phyloP scores from a whole-genome alignment of 35 echinoderm and acorn worm genomes.

The Acanthaster planci region DNA sequence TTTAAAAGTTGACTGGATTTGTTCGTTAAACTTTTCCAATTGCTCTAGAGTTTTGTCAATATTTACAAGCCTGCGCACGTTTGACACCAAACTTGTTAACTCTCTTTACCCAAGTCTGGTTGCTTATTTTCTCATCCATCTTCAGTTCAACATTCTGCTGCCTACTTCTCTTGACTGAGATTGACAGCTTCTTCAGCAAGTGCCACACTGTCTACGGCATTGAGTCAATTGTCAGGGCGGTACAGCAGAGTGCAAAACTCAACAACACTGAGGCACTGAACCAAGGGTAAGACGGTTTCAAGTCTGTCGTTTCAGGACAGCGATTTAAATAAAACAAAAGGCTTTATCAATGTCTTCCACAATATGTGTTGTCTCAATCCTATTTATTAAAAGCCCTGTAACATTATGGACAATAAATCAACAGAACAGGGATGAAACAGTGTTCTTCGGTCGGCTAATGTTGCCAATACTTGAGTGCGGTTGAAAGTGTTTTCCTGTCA shows the following conservation, averaged over 20 bases:
- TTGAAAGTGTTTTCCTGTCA: too few species aligned
- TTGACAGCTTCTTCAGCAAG: slow-evolving; percentile 62
- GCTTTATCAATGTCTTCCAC: not conserved
- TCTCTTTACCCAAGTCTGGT: not conserved
- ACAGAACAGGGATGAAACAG: too few species aligned
- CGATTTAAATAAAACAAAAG: not conserved
- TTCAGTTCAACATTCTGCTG: slow-evolving; percentile 56
- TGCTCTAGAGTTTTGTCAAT: too few species aligned
- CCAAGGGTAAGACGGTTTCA: slow-evolving; percentile 41
- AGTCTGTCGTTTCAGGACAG: not conserved
- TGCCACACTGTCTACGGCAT: slow-evolving; percentile 71
- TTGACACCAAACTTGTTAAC: too few species aligned
- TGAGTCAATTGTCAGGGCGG: slow-evolving; percentile 63
- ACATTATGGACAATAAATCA: too few species aligned
- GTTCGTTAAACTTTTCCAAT: too few species aligned
- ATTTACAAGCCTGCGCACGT: too few species aligned
- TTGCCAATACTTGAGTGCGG: too few species aligned
- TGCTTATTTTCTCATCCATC: not conserved
- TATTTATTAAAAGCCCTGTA: too few species aligned
- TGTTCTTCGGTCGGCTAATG: too few species aligned
- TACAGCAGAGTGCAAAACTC: slow-evolving; percentile 48
- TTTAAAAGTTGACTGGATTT: too few species aligned
- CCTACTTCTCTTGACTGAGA: slow-evolving; percentile 47
- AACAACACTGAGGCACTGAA: slow-evolving; percentile 43
- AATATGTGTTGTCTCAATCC: not conserved